Conservation (phyloP, 2,888 invertebrate species). For the Lissonota sp. region DNA sequence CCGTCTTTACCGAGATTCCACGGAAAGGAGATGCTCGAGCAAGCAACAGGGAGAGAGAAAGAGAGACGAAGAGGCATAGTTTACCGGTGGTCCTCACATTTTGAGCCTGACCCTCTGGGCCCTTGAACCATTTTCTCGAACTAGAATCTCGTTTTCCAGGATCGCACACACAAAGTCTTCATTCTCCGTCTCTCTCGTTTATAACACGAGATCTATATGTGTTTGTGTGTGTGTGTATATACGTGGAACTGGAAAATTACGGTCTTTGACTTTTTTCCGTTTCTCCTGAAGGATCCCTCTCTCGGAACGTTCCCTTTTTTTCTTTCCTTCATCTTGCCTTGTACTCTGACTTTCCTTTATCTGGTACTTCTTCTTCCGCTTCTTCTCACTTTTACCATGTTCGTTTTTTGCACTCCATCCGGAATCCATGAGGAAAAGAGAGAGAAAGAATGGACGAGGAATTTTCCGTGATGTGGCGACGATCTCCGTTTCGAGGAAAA, state of each 20-base stretch:
- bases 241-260: conserved; percentile 54
- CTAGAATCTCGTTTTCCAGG: conserved; percentile 71
- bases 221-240: background rate
- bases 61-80: conserved; percentile 53
- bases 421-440: background rate
- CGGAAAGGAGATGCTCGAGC: conserved; percentile 22
- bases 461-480: conserved; percentile 57
- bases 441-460: conserved; percentile 41
- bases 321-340: conserved; percentile 26
- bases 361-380: conserved; percentile 35
- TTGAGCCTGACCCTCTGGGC: conserved; percentile 59
- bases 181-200: conserved; percentile 44
- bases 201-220: conserved; percentile 9
- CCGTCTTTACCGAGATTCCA: conserved; percentile 44
- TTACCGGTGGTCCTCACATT: conserved; percentile 53
- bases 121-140: conserved; percentile 70
- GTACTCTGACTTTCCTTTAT: conserved; percentile 10
- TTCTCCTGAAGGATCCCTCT: conserved; percentile 44
- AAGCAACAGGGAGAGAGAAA: conserved; percentile 46
- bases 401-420: conserved; percentile 48
- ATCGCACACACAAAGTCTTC: conserved; percentile 53
- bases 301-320: conserved; percentile 16
- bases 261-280: conserved; percentile 55
- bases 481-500: conserved; percentile 42
- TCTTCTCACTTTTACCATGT: conserved; percentile 30